Base-by-base conservation (phyloP, 2,797 vertebrate species). In the Microctenopoma stevenorrisi region DNA sequence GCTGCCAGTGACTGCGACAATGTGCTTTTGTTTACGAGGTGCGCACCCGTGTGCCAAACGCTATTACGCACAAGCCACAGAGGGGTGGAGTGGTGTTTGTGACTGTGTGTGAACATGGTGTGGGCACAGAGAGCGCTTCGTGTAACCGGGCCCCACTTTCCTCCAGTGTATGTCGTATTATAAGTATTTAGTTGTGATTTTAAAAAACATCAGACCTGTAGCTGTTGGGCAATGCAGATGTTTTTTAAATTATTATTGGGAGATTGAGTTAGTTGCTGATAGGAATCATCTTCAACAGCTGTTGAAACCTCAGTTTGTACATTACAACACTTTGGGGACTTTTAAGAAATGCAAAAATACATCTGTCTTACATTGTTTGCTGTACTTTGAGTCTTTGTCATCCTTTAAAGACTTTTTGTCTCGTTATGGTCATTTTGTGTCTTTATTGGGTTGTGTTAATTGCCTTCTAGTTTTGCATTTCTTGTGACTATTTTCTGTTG, bases 11-110 rank as follows among this genome's bases (percentile, higher is more conserved):
- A 54, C 81, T 67, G 91, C 86, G 84, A 93, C 95, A 96, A 96
- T 96, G 96, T 97, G 96, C 95, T 96, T 97, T 97, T 97, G 96
- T 97, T 97, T 96, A 96, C 94, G 94, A 50, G 71, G 42, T 50
- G 64, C 93, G 92, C 91, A 89, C 91, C 80, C 90, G 89, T 94
- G 92, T 92, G 94, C 94, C 93, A 86, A 82, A 66, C 63, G 73
- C 65, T 37, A 72, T 89, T 83, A 89, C 86, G 86, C 86, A 81
- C 65, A 44, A 47, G 55, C 64, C 77, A 51, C 38, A 26, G 60
- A 52, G 60, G 81, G 68, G 76, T 16, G 72, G 67, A 12, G 56
- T 49, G 58, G 40, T 22, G 42, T 38, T 50, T 18, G 63, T 57
- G 44, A 10, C 8, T 38, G 2, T 65, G 5, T 33, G 13, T 62